Base-by-base conservation (phyloP, 2,797 vertebrate species). In the Pagetopsis macropterus region DNA sequence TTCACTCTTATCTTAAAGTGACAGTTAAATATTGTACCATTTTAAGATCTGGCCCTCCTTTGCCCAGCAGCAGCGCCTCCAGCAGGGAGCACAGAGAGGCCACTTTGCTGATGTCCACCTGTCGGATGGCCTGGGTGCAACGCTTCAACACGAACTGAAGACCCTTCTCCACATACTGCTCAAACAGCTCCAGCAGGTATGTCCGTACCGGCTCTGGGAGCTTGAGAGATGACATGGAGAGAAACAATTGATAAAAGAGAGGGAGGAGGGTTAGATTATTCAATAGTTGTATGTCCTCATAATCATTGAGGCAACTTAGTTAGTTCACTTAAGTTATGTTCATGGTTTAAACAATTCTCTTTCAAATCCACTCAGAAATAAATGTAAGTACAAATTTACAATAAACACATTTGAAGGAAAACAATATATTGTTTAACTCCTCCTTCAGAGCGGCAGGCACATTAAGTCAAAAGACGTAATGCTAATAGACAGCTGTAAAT, bases 81-180 rank as follows among this genome's bases (percentile, higher is more conserved):
- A 97, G 75, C 72, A 97, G 93, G 75, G 87, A 94, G 84, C 96
- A 97, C 27, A 97, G 95, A 23, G 96, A 95, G 70, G 91, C 92
- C 61, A 97, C 94, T 92, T 97, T 97, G 87, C 96, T 97, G 88
- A 97, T 96, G 79, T 97, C 94, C 87, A 97, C 96, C 88, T 97
- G 96, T 46, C 80, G 73, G 63, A 97, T 96, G 2, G 94, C 95
- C 90, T 97, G 96, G 41, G 48, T 78, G 56, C 96, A 96, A 69
- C 92, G 91, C 87, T 95, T 96, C 72, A 71, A 78, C 46, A 95
- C 83, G 72, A 95, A 97, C 78, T 90, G 89, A 63, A 97, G 93
- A 41, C 96, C 96, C n/a, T 93, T 91, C 73, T 96, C 96, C 70
- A 97, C 93, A 44, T 96, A 94, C 60, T 78, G 85, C 41, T 85